Conservation (phyloP, 2,797 vertebrate genomes). For the Zalophus californianus region DNA sequence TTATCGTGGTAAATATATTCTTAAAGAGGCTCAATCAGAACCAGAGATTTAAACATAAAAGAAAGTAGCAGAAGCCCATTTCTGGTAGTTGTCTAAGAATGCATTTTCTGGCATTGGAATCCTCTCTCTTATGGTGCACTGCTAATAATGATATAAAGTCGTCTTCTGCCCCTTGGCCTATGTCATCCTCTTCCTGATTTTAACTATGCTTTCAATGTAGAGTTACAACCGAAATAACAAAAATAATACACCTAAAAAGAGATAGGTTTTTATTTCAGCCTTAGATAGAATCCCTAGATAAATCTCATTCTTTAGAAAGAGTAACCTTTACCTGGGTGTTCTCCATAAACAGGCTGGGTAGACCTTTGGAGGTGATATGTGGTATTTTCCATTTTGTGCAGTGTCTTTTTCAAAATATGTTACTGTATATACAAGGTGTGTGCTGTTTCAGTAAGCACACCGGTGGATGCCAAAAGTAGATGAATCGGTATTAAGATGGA, state of each 20-base stretch:
- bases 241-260: slow-evolving; percentile 48
- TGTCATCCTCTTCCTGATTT: slow-evolving; percentile 29
- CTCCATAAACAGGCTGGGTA: slow-evolving; percentile 19
- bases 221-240: neutral
- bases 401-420: slow-evolving; percentile 57
- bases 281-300: slow-evolving; percentile 34
- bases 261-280: slow-evolving; percentile 50
- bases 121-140: slow-evolving; percentile 16
- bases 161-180: neutral
- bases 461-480: neutral
- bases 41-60: slow-evolving; percentile 50
- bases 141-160: slow-evolving; percentile 41
- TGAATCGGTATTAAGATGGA: slow-evolving; percentile 57
- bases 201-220: slow-evolving; percentile 27
- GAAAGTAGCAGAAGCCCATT: neutral
- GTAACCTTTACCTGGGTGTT: slow-evolving; percentile 41
- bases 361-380: neutral
- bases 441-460: slow-evolving; percentile 49
- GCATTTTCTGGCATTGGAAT: slow-evolving; percentile 9
- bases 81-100: slow-evolving; percentile 22
- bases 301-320: slow-evolving; percentile 53
- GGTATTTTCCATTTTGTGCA: slow-evolving; percentile 2
- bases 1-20: slow-evolving; percentile 36
- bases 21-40: slow-evolving; percentile 42
- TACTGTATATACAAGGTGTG: neutral